Conservation (phyloP, 2,113 vertebrate species). For the Corvus moneduloides region DNA sequence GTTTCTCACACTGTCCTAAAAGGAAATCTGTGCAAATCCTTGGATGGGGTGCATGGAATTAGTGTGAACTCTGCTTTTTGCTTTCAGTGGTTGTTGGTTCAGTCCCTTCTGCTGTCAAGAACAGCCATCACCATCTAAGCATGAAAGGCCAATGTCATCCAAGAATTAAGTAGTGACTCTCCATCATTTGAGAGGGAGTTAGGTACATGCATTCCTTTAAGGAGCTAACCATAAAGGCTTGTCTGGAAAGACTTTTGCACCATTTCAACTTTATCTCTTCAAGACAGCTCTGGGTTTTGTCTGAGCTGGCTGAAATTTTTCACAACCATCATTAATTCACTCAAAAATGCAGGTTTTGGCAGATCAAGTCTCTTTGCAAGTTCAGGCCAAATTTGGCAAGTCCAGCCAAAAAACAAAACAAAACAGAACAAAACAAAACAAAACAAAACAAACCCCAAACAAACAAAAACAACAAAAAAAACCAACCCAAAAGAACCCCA, state of each 20-base stretch:
- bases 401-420: neutral
- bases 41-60: neutral
- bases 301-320: slow-evolving; percentile 53
- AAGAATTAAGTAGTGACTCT: slow-evolving; percentile 22
- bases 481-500: rapidly evolving
- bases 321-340: slow-evolving; percentile 54
- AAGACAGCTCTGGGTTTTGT: slow-evolving; percentile 60
- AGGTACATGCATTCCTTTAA: slow-evolving; percentile 44
- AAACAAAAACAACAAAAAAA: too few relatives aligned
- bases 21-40: neutral
- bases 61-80: neutral
- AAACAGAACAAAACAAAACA: too few relatives aligned
- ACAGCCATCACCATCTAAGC: neutral
- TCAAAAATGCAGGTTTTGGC: slow-evolving; percentile 55
- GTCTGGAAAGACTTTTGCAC: slow-evolving; percentile 46
- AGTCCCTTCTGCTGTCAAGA: neutral
- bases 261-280: slow-evolving; percentile 63
- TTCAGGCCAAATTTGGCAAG: slow-evolving; percentile 45
- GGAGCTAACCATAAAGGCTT: slow-evolving; percentile 39
- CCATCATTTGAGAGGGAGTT: slow-evolving; percentile 45
- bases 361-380: neutral
- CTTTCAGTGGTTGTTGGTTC: neutral
- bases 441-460: too few relatives aligned
- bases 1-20: neutral
- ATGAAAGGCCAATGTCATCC: slow-evolving; percentile 16